Base-by-base conservation (phyloP, 2,113 vertebrate species). In the Aythya baeri region DNA sequence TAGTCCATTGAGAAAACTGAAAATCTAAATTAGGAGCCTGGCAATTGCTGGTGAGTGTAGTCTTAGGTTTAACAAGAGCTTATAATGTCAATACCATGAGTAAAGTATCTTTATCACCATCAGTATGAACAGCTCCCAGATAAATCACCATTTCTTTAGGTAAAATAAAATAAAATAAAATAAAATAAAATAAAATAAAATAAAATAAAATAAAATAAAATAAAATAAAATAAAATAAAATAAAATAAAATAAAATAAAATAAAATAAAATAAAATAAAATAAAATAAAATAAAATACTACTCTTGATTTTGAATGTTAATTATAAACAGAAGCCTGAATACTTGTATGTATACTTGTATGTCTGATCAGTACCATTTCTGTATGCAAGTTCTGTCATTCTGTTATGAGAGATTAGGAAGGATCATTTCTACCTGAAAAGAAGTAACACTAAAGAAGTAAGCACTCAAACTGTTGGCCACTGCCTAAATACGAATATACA, bases 391-490 rank as follows among this genome's bases (percentile, higher is more conserved):
- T 74, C 59, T 36, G 8, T 36, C 17, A 68, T 23, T 58, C 49
- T 58, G 5, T 68, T 20, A 9, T 2, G 26, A n/a, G 79, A 17
- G 29, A 84, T 34, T 49, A 59, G 20, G 26, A 86, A 3, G 26
- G 25, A 49, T 54, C 17, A 14, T 3, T 58, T 87, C 55, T 67
- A 79, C 26, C 7, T 21, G 4, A 62, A 21, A 52, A 83, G 21
- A 52, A 83, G 17, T 36, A 54, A 61, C 8, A 73, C 7, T 38
- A 70, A 54, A 63, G 26, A 70, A 71, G 6, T 43, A 50, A 44
- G 4, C 0, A 0, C 25, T 75, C 22, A 71, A 77, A 17, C 2
- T 58, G 13, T n/a, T 67, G 22, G 9, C 5, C 4, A 29, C 7
- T 91, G n/a, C 32, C 22, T 81, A 70, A 81, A 68, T 27, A 66